Base-by-base conservation (phyloP, 2,113 vertebrate genomes). In the Cariama cristata region DNA sequence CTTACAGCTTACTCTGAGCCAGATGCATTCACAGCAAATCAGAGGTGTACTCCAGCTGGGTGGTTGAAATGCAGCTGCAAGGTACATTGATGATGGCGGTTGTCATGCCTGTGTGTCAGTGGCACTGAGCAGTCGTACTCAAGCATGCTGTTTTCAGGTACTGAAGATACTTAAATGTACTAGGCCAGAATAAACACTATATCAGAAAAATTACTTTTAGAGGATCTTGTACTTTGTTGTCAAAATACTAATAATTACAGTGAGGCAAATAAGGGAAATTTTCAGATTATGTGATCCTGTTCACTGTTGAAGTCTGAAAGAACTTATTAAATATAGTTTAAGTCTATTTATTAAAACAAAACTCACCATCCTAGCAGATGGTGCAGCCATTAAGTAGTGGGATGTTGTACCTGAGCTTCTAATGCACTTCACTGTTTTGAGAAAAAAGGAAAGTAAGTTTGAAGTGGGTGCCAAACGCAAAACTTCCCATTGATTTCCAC, bases 1-100 rank as follows among this genome's bases (percentile, higher is more conserved):
- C 50, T 69, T 44, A 56, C 10, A 47, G 60, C 26, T 83, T 33
- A 32, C 64, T 64, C 24, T 77, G 24, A 68, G 62, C 12, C 35
- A 56, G 18, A 28, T 24, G n/a, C 30, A 21, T 35, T 75, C 21
- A 24, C 40, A 75, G 73, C 19, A 33, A 38, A 59, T 49, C 74
- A 30, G 38, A 71, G 22, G 40, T 38, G n/a, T 49, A 8, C 14
- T 49, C 44, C 40, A 66, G 44, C 50, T 64, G 35, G 23, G 60
- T 3, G 63, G 33, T 8, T 53, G 40, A 55, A 66, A 42, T 14
- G 22, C 52, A 7, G 27, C 44, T 66, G 32, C n/a, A 69, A 67
- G 20, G 27, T 27, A 18, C 10, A 5, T 3, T 18, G n/a, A 50
- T 42, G 45, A 12, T 13, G 35, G 24, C 0, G 0, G 27, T 35